phyloP scores from a whole-genome alignment of 2,113 vertebrate genomes.

The Cyphomyrus plagiostoma region DNA sequence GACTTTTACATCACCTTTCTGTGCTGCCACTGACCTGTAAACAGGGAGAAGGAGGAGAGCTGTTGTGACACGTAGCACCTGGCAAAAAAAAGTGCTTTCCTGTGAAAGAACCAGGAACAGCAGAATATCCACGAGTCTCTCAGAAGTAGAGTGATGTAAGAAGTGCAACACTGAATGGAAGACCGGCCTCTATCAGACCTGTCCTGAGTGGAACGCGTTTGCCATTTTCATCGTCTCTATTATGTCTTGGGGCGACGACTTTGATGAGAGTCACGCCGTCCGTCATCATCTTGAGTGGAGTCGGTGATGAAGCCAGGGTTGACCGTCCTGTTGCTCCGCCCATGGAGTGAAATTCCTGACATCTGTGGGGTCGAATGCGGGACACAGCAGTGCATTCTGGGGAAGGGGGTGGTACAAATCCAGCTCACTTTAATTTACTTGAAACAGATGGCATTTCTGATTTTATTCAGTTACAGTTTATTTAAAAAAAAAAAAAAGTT shows the following conservation, averaged over 20 bases:
- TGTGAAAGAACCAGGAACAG: constrained; percentile 26
- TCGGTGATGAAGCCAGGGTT: neutral
- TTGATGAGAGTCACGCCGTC: neutral
- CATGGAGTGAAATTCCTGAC: neutral
- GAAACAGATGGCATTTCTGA: neutral
- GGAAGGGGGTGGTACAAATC: neutral
- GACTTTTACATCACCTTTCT: constrained; percentile 38
- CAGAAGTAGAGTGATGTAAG: constrained; percentile 5
- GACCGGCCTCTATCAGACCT: constrained; percentile 27
- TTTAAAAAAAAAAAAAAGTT: neutral
- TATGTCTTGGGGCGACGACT: neutral
- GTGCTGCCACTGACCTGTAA: constrained; percentile 52
- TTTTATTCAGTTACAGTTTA: neutral
- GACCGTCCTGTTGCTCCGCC: neutral
- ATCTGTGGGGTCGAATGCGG: constrained; percentile 6
- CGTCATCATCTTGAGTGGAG: neutral
- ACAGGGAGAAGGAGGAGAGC: constrained; percentile 23
- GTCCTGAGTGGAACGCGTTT: neutral
- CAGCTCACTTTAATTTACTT: neutral
- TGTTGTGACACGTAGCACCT: constrained; percentile 43
- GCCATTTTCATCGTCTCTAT: neutral
- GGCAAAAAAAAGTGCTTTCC: neutral
- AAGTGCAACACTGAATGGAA: constrained; percentile 29
- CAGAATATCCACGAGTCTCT: constrained; percentile 16
- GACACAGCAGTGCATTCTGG: neutral